phyloP scores from a whole-genome alignment of 2,797 vertebrate species.

The Enteromius viviparus region DNA sequence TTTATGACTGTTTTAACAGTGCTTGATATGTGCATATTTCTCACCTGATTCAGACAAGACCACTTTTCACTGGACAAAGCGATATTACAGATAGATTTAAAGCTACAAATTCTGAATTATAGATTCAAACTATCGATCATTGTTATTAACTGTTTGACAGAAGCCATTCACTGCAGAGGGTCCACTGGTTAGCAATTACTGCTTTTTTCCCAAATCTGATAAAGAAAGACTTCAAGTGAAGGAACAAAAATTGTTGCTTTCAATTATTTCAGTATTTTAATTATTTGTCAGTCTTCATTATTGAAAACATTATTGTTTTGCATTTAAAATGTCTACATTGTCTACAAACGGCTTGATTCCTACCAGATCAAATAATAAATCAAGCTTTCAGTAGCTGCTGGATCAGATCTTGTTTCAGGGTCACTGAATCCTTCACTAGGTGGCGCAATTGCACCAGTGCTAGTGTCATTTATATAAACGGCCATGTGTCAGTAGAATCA shows the following conservation, averaged over 20 bases:
- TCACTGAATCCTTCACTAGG: slow-evolving; percentile 26
- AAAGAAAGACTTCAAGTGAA: not conserved
- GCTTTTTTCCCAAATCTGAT: not conserved
- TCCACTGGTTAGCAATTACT: not conserved
- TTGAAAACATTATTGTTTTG: not conserved
- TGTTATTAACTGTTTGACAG: not conserved
- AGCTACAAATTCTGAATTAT: not conserved
- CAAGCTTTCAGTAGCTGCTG: not conserved
- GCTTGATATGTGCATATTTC: not conserved
- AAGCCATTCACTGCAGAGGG: not conserved
- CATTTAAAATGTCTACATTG: not conserved
- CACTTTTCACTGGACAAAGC: not conserved
- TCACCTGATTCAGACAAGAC: not conserved
- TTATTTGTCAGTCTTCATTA: not conserved
- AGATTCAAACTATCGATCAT: no score
- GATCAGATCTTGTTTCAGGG: not conserved
- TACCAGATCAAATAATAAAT: not conserved
- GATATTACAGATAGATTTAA: not conserved
- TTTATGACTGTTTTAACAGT: not conserved
- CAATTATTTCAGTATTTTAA: not conserved
- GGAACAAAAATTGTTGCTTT: not conserved
- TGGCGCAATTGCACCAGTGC: slow-evolving; percentile 29
- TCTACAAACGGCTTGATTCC: not conserved
- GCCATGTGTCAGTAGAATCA: not conserved
- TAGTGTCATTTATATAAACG: not conserved